Evolutionary conservation across 1,140 invertebrate species (phyloP), one percentile per base, ranked within the genome.

Genomic region (Nylanderia fulva): DNA sequence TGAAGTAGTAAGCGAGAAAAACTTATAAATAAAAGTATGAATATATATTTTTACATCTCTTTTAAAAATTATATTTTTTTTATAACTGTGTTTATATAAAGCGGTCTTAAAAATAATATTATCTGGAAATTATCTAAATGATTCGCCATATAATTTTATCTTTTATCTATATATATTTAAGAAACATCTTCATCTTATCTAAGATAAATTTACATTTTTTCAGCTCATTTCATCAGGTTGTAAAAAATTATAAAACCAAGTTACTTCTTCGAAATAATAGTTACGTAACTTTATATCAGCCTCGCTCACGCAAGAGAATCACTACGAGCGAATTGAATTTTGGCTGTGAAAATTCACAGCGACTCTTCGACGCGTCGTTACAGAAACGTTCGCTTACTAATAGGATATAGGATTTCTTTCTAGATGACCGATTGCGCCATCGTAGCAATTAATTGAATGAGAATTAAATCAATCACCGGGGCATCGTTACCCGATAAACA

Each of bases 381-480:
- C 69, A 33, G 24, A 39, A 58, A 80, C 54, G 27, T 21, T 24
- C n/a, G 15, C 39, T 48, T 45, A 39, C 29, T 60, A 71, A 64
- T 24, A n/a, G 27, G 33, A 71, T 77, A 84, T 77, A 61, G 69
- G 36, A 84, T 86, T 76, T 77, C 71, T 71, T 54, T 84, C 63
- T n/a, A n/a, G 85, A 83, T 74, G 33, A 3, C 24, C 52, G 24
- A 84, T 61, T 77, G 52, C 52, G 48, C 39, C 74, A 63, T 45
- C 33, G 33, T 48, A 13, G 56, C 63, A 39, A 79, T 75, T 85
- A 88, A 88, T 86, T 80, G 36, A 45, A 72, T 64, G 27, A 36
- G 63, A 84, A 86, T 76, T 42, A 60, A 79, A 58, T 61, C 36
- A 27, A 69, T 68, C 36, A 52, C 36, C 0, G 18, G 15, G 18